Evolutionary conservation across 53 echinoderm and acorn worm species (phyloP), one percentile per base, ranked within the genome.

Genomic region (Actinopyga echinites): DNA sequence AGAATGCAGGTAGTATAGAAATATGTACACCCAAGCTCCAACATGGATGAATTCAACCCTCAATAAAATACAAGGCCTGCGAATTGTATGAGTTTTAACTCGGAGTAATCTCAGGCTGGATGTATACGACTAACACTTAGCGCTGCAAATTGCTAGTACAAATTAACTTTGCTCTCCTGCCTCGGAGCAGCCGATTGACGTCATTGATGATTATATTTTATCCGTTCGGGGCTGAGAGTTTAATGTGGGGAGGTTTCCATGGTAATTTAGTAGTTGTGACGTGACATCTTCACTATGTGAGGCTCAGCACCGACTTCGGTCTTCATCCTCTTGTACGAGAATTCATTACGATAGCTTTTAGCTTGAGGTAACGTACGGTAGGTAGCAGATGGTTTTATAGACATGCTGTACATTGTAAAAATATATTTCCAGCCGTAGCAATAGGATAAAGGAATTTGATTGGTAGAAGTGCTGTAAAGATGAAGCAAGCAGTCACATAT

Each of bases 121-220:
- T 44, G 12, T 11, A 44, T 44, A 44, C 11, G 44, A 7, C 44
- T 44, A 44, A 44, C 44, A 44, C 44, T 44, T 44, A 11, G 44
- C 12, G 44, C 44, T 44, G 44, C 44, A 10, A 26, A 30, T 62
- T 62, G 30, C 62, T 62, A n/a, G 30, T 62, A 62, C 62, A 62
- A 62, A 62, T 62, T 62, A 62, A 62, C 62, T 23, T 20, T 11
- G n/a, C 62, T 8, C 10, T 62, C 7, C 26, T 62, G 26, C 62
- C 15, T 62, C n/a, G n/a, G 17, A 1, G 6, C 33, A 37, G 31
- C 35, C 20, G 20, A 67, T 67, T 67, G 67, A 67, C 67, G 67
- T 67, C 67, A 67, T 67, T 67, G 67, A 34, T 67, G 67, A 67
- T 67, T 67, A n/a, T 67, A 37, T 67, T 19, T 35, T n/a, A 33